Evolutionary conservation across 2,888 invertebrate species (phyloP).

Genomic region (Thera obeliscata): DNA sequence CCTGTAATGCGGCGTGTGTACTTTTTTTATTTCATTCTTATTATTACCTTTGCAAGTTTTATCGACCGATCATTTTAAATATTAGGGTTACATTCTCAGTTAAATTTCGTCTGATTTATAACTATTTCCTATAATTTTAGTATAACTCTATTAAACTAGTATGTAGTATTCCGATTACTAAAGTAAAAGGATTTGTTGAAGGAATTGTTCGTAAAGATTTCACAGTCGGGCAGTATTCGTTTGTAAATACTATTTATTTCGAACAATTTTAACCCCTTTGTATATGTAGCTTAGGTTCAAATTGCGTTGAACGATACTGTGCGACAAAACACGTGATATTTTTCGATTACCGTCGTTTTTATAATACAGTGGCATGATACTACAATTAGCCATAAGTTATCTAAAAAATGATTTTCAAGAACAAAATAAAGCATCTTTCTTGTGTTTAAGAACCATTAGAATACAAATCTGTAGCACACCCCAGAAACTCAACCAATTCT

Average conservation of each 20-base stretch:
- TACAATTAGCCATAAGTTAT: background rate
- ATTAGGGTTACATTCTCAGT: background rate
- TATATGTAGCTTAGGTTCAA: slow-evolving; percentile 47
- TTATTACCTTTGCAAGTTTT: background rate
- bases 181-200: slow-evolving; percentile 64
- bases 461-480: too few species aligned
- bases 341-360: slow-evolving; percentile 59
- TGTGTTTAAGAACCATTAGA: too few species aligned
- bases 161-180: slow-evolving; percentile 36
- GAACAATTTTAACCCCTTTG: slow-evolving; percentile 46
- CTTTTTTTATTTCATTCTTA: slow-evolving; percentile 1
- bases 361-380: slow-evolving; percentile 38
- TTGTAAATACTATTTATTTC: slow-evolving; percentile 72
- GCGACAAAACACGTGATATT: slow-evolving; percentile 63
- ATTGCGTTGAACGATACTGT: slow-evolving; percentile 41
- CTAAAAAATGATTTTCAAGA: too few species aligned
- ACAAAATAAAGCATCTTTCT: too few species aligned
- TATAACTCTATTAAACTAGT: slow-evolving; percentile 12
- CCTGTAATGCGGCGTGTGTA: slow-evolving; percentile 22
- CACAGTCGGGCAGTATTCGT: slow-evolving; percentile 52
- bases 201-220: slow-evolving; percentile 59
- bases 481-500: too few species aligned
- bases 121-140: slow-evolving; percentile 2
- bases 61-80: background rate
- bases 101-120: slow-evolving; percentile 3